phyloP scores from a whole-genome alignment of 2,797 vertebrate species.

The Sarcoramphus papa region DNA sequence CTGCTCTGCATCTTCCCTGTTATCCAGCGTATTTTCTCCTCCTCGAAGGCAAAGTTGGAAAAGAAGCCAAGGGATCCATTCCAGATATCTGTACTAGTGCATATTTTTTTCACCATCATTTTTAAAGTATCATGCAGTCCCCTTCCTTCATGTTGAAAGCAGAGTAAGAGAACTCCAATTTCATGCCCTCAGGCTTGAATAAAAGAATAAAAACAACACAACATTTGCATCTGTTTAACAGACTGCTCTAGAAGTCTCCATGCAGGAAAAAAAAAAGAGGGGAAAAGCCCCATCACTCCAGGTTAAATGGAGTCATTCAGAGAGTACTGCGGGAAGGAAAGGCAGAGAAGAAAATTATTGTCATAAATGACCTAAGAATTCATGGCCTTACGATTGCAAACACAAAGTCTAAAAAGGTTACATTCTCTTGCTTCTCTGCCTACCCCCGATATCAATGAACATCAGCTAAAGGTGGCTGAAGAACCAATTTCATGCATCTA shows the following conservation, averaged over 20 bases:
- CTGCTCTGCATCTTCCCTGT: neutral
- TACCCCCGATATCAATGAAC: constrained; percentile 86
- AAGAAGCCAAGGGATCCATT: neutral
- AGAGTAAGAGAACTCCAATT: constrained; percentile 70
- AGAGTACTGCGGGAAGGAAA: constrained; percentile 48
- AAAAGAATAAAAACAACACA: constrained; percentile 75
- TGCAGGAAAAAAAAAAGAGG: constrained; percentile 14
- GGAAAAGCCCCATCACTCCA: constrained; percentile 14
- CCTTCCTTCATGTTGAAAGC: constrained; percentile 69
- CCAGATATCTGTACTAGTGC: constrained; percentile 18
- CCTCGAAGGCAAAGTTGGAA: neutral
- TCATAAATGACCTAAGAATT: constrained; percentile 74
- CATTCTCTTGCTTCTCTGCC: constrained; percentile 86
- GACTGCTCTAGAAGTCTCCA: constrained; percentile 63
- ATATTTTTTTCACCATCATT: constrained; percentile 44
- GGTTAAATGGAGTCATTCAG: constrained; percentile 56
- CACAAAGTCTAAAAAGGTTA: constrained; percentile 80
- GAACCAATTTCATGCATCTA: constrained; percentile 99
- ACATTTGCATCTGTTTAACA: constrained; percentile 77
- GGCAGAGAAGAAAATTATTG: constrained; percentile 59
- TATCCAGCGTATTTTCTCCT: constrained; percentile 33
- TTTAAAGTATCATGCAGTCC: constrained; percentile 64
- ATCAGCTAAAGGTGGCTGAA: constrained; percentile 95
- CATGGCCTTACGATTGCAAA: constrained; percentile 61
- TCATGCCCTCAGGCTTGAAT: constrained; percentile 68